Conservation (phyloP, 92 coral and sea anemone species). For the Chrysogorgia sp. region DNA sequence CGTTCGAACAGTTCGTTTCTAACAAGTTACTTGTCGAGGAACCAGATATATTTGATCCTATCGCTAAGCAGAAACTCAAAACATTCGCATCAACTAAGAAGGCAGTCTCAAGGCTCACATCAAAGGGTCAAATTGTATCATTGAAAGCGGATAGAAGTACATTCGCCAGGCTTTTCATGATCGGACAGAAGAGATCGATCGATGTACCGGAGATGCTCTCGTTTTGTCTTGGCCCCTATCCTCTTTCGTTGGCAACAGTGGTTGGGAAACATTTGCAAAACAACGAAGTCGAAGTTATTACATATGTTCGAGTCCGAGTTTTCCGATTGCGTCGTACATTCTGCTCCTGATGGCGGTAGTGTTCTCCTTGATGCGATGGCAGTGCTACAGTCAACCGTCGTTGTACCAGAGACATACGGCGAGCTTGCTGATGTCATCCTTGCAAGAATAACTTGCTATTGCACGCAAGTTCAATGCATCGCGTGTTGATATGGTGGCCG, state of each 20-base stretch:
- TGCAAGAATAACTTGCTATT: constrained; percentile 24
- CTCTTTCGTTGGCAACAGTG: constrained; percentile 37
- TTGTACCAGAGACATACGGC: constrained; percentile 30
- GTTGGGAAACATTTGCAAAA: too few relatives aligned
- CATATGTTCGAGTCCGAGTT: too few relatives aligned
- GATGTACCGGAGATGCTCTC: constrained; percentile 21
- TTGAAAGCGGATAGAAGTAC: constrained; percentile 23
- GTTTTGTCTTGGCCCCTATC: constrained; percentile 37
- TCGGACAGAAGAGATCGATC: constrained; percentile 9
- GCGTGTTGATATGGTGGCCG: constrained; percentile 63
- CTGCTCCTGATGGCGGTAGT: constrained; percentile 19
- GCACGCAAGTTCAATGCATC: constrained; percentile 43
- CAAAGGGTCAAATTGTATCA: constrained; percentile 33
- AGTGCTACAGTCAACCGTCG: constrained; percentile 28
- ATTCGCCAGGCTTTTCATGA: constrained; percentile 4
- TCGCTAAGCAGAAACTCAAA: constrained; percentile 25
- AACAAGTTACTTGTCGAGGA: constrained; percentile 37
- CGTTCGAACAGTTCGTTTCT: constrained; percentile 23
- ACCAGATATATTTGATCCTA: constrained; percentile 30
- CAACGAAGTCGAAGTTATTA: too few relatives aligned
- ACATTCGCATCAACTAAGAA: constrained; percentile 24
- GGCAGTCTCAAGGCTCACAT: constrained; percentile 2
- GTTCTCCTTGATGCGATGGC: constrained; percentile 36
- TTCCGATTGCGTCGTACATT: constrained; percentile 24
- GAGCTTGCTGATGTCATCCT: constrained; percentile 36